Evolutionary conservation across 2,888 invertebrate genomes (phyloP).

Genomic region (Agriotes lineatus): DNA sequence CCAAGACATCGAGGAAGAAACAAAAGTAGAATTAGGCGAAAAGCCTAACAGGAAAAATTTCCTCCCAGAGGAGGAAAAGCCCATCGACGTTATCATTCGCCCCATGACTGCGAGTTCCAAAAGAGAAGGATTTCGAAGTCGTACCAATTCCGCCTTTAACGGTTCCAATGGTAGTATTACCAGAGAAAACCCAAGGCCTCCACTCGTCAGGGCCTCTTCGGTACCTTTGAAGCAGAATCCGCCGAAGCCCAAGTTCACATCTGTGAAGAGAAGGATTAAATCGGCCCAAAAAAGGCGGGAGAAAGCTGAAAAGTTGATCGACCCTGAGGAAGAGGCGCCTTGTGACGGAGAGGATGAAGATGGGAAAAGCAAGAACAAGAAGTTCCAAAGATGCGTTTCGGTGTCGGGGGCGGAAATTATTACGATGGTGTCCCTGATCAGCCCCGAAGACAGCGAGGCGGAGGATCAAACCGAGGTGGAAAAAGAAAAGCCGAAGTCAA

Average conservation of each 20-base stretch:
- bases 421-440: slow-evolving; percentile 77
- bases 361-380: slow-evolving; percentile 32
- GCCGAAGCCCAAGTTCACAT: slow-evolving; percentile 55
- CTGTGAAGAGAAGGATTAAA: slow-evolving; percentile 59
- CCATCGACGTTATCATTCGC: slow-evolving; percentile 56
- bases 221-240: slow-evolving; percentile 55
- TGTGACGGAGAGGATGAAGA: slow-evolving; percentile 32
- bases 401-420: slow-evolving; percentile 67
- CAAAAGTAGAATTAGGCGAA: slow-evolving; percentile 5
- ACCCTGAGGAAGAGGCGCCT: slow-evolving; percentile 40
- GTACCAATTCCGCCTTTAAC: slow-evolving; percentile 62
- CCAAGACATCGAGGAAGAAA: not conserved
- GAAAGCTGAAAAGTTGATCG: slow-evolving; percentile 45
- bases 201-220: slow-evolving; percentile 60
- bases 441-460: slow-evolving; percentile 75
- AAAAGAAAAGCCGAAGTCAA: slow-evolving; percentile 39
- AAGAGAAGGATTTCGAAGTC: slow-evolving; percentile 62
- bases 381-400: slow-evolving; percentile 52
- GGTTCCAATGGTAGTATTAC: too few relatives aligned
- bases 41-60: too few relatives aligned
- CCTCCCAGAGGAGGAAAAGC: slow-evolving; percentile 37
- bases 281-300: slow-evolving; percentile 46
- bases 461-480: slow-evolving; percentile 63
- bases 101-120: slow-evolving; percentile 60
- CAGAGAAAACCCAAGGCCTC: slow-evolving; percentile 55